phyloP scores from a whole-genome alignment of 1,140 invertebrate genomes.

The Episyrphus balteatus region DNA sequence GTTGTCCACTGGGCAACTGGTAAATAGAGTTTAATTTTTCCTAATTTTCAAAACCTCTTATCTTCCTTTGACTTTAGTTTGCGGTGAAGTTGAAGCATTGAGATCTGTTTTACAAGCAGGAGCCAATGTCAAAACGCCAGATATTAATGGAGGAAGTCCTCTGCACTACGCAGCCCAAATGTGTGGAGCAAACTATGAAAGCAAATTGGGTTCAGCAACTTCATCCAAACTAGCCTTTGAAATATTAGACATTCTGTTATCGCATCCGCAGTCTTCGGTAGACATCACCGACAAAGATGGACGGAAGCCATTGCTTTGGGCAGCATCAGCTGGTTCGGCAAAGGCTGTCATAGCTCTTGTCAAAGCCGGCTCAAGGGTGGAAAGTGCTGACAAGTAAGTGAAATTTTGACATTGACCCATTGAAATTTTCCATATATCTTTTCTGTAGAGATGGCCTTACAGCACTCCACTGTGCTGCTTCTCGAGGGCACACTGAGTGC shows the following conservation, averaged over 20 bases:
- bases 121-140: conserved; percentile 72
- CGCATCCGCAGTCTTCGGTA: conserved; percentile 63
- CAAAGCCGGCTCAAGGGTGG: conserved; percentile 69
- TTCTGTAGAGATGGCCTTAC: conserved; percentile 61
- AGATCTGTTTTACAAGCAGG: conserved; percentile 73
- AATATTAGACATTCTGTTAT: conserved; percentile 73
- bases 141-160: conserved; percentile 88
- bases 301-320: conserved; percentile 89
- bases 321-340: conserved; percentile 87
- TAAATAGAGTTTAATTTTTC: conserved; percentile 34
- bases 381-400: conserved; percentile 59
- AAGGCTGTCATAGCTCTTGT: conserved; percentile 79
- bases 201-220: conserved; percentile 37
- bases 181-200: conserved; percentile 67
- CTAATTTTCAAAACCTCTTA: no score
- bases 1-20: conserved; percentile 98
- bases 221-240: conserved; percentile 52
- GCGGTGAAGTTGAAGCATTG: conserved; percentile 78
- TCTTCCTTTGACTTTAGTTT: conserved; percentile 47
- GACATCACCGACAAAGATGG: conserved; percentile 83
- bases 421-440: neutral
- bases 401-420: neutral
- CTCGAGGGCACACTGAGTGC: conserved; percentile 85
- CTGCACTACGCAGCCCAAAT: conserved; percentile 96
- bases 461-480: conserved; percentile 91